These are phyloP conservation scores for Laupala kohalensis DNA, from an alignment of 1,140 invertebrate species.

Conservation along the genomic window DNA sequence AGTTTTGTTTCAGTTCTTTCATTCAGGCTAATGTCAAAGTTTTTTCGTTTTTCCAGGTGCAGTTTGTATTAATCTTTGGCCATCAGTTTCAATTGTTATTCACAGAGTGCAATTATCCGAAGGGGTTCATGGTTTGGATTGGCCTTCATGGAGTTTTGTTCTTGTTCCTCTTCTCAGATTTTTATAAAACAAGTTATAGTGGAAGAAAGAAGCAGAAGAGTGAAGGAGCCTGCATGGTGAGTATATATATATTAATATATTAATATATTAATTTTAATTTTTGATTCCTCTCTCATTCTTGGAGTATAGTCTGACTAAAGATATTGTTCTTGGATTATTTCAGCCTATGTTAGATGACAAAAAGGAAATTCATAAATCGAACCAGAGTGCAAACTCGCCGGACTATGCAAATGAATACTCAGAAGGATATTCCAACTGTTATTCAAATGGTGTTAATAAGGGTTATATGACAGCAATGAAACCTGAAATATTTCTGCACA, in stretches of 20 bases:
- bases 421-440: conserved; percentile 42
- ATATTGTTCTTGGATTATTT: conserved; percentile 12
- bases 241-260: conserved; percentile 16
- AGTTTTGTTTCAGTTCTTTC: too few relatives aligned
- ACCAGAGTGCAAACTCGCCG: conserved; percentile 31
- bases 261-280: not conserved
- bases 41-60: conserved; percentile 31
- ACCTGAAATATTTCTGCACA: not conserved
- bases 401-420: conserved; percentile 42
- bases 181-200: conserved; percentile 55
- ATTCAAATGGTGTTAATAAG: conserved; percentile 50
- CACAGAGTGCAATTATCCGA: conserved; percentile 74
- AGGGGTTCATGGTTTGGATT: conserved; percentile 55
- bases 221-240: conserved; percentile 49
- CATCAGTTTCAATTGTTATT: conserved; percentile 75
- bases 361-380: too few relatives aligned
- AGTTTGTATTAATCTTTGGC: conserved; percentile 65
- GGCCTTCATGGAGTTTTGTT: conserved; percentile 63
- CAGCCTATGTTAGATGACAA: conserved; percentile 32
- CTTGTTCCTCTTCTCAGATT: conserved; percentile 62
- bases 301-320: not conserved
- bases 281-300: too few relatives aligned
- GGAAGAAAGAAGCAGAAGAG: conserved; percentile 26
- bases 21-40: too few relatives aligned
- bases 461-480: conserved; percentile 34